A percentile compares a stretch with the other conserved stretches of the same genome.
phyloP scores from a whole-genome alignment of 1,140 invertebrate genomes.

The Metaphire vulgaris region DNA sequence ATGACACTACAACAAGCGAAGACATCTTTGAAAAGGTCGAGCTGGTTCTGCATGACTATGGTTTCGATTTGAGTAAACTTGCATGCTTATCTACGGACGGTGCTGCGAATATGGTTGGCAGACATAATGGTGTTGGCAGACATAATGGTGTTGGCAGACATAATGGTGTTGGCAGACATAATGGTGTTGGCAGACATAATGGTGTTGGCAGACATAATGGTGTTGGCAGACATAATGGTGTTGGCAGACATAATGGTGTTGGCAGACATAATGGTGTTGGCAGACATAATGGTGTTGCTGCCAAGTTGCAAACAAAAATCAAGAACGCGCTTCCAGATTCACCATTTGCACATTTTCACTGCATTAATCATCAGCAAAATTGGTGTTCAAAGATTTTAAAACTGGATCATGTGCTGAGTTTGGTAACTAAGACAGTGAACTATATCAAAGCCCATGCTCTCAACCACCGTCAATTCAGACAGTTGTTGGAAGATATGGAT shows the following conservation, averaged over 20 bases:
- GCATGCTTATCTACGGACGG: constrained; percentile 21
- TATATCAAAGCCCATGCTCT: constrained; percentile 24
- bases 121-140: constrained; percentile 20
- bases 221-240: too few relatives aligned
- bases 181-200: too few relatives aligned
- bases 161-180: too few relatives aligned
- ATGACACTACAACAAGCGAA: constrained; percentile 21
- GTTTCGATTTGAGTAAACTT: constrained; percentile 23
- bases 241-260: too few relatives aligned
- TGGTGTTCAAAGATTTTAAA: constrained; percentile 18
- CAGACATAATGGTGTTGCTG: too few relatives aligned
- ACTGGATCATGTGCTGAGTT: constrained; percentile 15
- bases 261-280: too few relatives aligned
- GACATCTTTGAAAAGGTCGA: constrained; percentile 21
- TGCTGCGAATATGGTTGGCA: constrained; percentile 24
- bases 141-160: too few relatives aligned
- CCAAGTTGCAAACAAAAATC: constrained; percentile 8
- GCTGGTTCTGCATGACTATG: constrained; percentile 16
- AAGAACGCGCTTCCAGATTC: constrained; percentile 12
- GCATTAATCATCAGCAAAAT: too few relatives aligned
- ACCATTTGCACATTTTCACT: constrained; percentile 15
- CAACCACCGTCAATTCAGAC: constrained; percentile 27
- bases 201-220: too few relatives aligned
- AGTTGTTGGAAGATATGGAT: constrained; percentile 19
- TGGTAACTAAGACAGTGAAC: constrained; percentile 23